phyloP scores from a whole-genome alignment of 2,113 vertebrate genomes.

The Halichoeres trimaculatus region DNA sequence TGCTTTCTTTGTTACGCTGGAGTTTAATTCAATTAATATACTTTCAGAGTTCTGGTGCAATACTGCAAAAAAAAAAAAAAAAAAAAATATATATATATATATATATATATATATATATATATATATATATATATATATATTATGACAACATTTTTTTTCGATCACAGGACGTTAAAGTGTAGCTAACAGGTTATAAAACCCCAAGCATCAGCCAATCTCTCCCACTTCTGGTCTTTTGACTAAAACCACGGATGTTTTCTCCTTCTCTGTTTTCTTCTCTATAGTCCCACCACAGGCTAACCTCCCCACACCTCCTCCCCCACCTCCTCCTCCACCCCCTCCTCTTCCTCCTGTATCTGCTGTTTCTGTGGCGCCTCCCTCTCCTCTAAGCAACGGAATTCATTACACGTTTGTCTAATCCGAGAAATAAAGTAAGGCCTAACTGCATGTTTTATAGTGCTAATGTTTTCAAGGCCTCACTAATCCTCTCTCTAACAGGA shows the following conservation, averaged over 20 bases:
- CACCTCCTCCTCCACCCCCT: conserved; percentile 87
- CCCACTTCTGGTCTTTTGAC: not conserved
- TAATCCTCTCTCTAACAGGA: conserved; percentile 44
- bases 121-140: too few species aligned
- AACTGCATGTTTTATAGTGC: conserved; percentile 77
- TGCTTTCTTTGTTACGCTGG: too few species aligned
- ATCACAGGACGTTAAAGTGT: not conserved
- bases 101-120: too few species aligned
- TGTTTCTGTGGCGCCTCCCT: conserved; percentile 74
- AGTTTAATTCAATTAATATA: too few species aligned
- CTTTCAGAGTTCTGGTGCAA: too few species aligned
- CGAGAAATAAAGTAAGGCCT: conserved; percentile 91
- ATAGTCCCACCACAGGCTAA: conserved; percentile 90
- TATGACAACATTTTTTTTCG: too few species aligned
- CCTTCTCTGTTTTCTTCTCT: conserved; percentile 76
- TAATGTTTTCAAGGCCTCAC: conserved; percentile 55
- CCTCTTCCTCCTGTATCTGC: conserved; percentile 88
- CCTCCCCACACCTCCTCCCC: conserved; percentile 85
- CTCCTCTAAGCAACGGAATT: conserved; percentile 96
- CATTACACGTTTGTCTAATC: conserved; percentile 99
- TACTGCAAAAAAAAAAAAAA: too few species aligned
- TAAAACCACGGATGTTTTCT: conserved; percentile 54
- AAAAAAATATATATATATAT: too few species aligned
- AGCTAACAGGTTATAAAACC: not conserved
- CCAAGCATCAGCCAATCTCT: not conserved